These are phyloP conservation scores for Auanema sp. DNA, from an alignment of 2,888 invertebrate genomes.

Conservation along the genomic window DNA sequence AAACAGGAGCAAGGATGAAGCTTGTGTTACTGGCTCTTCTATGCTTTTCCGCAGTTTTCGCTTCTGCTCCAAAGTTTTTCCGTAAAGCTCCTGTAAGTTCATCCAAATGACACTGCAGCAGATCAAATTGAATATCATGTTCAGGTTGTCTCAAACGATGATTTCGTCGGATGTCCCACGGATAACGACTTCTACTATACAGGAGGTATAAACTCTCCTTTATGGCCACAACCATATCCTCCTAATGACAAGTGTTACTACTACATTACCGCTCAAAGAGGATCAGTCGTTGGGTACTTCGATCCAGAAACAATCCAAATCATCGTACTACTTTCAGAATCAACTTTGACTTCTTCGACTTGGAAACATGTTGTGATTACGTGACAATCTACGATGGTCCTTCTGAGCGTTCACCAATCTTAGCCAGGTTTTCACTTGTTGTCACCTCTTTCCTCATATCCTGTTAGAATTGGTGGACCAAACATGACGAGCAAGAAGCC, in stretches of 20 bases:
- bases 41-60: too few species aligned
- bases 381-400: conserved; percentile 47
- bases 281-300: conserved; percentile 33
- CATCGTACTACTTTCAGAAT: conserved; percentile 23
- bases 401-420: conserved; percentile 19
- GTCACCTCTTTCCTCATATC: neutral
- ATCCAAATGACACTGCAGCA: too few species aligned
- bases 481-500: conserved; percentile 32
- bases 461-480: conserved; percentile 43
- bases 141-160: conserved; percentile 20
- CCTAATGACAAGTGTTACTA: conserved; percentile 43
- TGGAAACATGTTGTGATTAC: conserved; percentile 42
- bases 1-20: too few species aligned
- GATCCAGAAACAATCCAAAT: neutral
- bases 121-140: too few species aligned
- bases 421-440: conserved; percentile 28
- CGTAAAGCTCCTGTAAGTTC: too few species aligned
- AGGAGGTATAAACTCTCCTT: conserved; percentile 39
- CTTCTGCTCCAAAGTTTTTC: too few species aligned
- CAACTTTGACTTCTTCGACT: conserved; percentile 35
- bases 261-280: conserved; percentile 35
- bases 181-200: conserved; percentile 47
- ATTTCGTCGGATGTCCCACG: conserved; percentile 41
- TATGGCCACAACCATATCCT: conserved; percentile 38
- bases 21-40: too few species aligned